Base-by-base conservation (phyloP, 2,888 invertebrate genomes). In the Theodoxus fluviatilis region DNA sequence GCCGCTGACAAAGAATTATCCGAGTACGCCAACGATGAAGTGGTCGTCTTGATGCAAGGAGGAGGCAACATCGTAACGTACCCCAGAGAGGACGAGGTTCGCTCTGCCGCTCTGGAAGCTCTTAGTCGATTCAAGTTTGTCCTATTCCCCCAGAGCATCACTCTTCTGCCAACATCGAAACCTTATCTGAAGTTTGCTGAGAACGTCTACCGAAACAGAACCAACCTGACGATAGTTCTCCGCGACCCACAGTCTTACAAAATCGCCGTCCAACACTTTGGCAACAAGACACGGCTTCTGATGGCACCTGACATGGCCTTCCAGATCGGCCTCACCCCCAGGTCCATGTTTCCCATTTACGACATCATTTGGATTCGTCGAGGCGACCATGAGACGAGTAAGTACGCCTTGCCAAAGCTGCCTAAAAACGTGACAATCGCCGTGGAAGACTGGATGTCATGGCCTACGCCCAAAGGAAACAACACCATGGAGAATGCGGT, bases 281-380 rank as follows among this genome's bases (percentile, higher is more conserved):
- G 66, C 31, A 68, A 70, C 15, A 63, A 40, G 1, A 63, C 72
- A 1, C 43, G 57, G 2, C 40, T 74, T 15, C 38, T 75, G 2
- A 38, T 77, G 28, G 70, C 69, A 4, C 77, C 77, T 2, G 77
- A 77, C 67, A 75, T 73, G 47, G 77, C 77, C n/a, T 74, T 74
- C 37, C 70, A 71, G 57, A 73, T 75, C n/a, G 76, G 75, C 3
- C 64, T 49, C 0, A 68, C 73, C 3, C 35, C 35, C 12, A 52
- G 77, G 47, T 69, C 69, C 40, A 67, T 71, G 57, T 55, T 67
- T 0, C 77, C 77, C 0, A 52, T 67, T 3, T 74, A 75, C 55
- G 76, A 77, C 38, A 66, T 77, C 15, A 22, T 75, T 22, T 77
- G 77, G 77, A 55, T 74, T 9, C 67, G 65, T 12, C 35, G 77